Conservation (phyloP, 2,113 vertebrate species). For the Nothobranchius furzeri region DNA sequence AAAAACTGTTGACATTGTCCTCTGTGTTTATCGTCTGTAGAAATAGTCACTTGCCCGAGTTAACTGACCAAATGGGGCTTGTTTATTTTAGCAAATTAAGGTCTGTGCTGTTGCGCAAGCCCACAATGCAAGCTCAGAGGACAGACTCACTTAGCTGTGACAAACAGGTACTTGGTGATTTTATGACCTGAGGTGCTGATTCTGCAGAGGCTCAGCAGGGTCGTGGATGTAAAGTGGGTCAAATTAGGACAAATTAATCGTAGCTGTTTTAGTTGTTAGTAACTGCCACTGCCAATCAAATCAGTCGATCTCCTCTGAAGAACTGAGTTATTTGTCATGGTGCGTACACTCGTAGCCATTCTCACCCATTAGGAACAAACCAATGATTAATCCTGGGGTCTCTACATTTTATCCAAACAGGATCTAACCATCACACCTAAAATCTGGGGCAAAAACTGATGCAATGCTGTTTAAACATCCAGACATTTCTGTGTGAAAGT, state of each 20-base stretch:
- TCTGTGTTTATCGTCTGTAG: constrained; percentile 18
- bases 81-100: constrained; percentile 35
- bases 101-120: constrained; percentile 18
- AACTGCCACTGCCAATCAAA: constrained; percentile 36
- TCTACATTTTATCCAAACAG: not conserved
- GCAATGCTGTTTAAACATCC: too few species aligned
- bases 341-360: constrained; percentile 8
- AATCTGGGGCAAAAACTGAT: not conserved
- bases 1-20: constrained; percentile 17
- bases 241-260: constrained; percentile 39
- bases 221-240: constrained; percentile 28
- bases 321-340: constrained; percentile 5
- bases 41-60: constrained; percentile 27
- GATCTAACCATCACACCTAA: not conserved
- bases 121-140: constrained; percentile 22
- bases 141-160: constrained; percentile 44
- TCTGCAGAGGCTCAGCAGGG: constrained; percentile 9
- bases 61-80: constrained; percentile 20
- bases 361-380: constrained; percentile 1
- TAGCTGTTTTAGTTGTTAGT: constrained; percentile 21
- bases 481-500: not conserved
- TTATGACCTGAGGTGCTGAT: constrained; percentile 38
- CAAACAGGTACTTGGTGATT: constrained; percentile 43
- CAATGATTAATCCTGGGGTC: not conserved
- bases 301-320: constrained; percentile 25